These are phyloP conservation scores for Exephanes ischioxanthus DNA, from an alignment of 2,888 invertebrate genomes.

Conservation along the genomic window DNA sequence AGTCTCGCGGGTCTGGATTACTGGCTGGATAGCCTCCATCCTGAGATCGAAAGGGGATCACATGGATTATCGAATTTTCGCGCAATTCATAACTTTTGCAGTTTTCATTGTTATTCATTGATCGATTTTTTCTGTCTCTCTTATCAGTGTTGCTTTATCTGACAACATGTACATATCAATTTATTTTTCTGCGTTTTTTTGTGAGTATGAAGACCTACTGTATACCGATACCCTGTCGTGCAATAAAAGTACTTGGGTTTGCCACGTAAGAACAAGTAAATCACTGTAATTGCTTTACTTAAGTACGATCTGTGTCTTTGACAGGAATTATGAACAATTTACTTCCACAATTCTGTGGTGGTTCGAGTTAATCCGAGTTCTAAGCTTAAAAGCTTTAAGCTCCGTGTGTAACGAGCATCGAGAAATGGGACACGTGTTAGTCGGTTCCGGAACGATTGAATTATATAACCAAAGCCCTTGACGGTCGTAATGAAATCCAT, in stretches of 20 bases:
- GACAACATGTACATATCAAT: neutral
- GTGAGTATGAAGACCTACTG: neutral
- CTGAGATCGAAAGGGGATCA: constrained; percentile 36
- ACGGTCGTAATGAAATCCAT: constrained; percentile 40
- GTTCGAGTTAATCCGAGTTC: constrained; percentile 22
- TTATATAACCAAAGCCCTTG: constrained; percentile 26
- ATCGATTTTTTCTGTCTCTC: neutral
- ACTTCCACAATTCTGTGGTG: neutral
- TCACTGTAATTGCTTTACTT: neutral
- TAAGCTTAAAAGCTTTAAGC: constrained; percentile 10
- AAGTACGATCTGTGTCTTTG: neutral
- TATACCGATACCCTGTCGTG: neutral
- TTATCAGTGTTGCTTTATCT: neutral
- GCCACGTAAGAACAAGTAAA: neutral
- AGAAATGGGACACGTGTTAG: constrained; percentile 35
- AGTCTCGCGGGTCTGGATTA: constrained; percentile 30
- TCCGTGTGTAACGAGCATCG: constrained; percentile 10
- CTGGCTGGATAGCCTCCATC: neutral
- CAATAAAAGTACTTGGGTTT: neutral
- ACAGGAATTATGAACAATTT: constrained; percentile 7
- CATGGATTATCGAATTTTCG: constrained; percentile 9
- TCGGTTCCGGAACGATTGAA: constrained; percentile 29
- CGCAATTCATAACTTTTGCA: neutral
- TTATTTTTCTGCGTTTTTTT: neutral
- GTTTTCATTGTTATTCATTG: neutral